Evolutionary conservation across 2,113 vertebrate species (phyloP), one percentile per base, ranked within the genome.

Genomic region (Psilopsiagon aurifrons): DNA sequence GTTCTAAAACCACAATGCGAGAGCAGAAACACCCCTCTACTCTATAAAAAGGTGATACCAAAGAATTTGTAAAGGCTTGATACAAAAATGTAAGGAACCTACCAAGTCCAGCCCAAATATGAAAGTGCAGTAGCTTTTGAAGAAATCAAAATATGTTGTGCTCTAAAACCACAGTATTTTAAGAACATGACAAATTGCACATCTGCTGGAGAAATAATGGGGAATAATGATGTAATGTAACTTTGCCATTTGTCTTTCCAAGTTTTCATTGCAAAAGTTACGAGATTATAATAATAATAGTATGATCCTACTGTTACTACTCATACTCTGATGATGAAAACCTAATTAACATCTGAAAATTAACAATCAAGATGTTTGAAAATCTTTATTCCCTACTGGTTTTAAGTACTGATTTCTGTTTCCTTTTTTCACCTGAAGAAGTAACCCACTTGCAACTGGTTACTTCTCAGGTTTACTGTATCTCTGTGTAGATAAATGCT

Each of bases 1-100:
- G 18, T 37, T 88, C 24, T 23, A 86, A 81, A 37, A 37, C 35
- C 35, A 37, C 35, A 93, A 76, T 3, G 0, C 1, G 3, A 83
- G 13, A 0, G 4, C 9, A 79, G 17, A 16, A 35, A n/a, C 3
- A 10, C 3, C 3, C 27, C 8, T 20, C 4, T 13, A 54, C 11
- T 49, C 27, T 46, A 3, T 18, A 74, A 46, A 37, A 41, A 76
- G 73, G 16, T 1, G 0, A 37, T 41, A 70, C 0, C 6, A 86
- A 67, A 29, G 4, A 44, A 68, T 47, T 68, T 35, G 13, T 31
- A 77, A 80, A 83, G 24, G 6, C 2, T 47, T 74, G 1, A 37
- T 57, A 13, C 10, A 85, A 73, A 73, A 46, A 69, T n/a, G 25
- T 6, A 64, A 66, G 35, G 27, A 12, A 68, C 4, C 2, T n/a